These are phyloP conservation scores for Neoniphon sammara DNA, from an alignment of 2,797 vertebrate genomes.

Conservation along the genomic window DNA sequence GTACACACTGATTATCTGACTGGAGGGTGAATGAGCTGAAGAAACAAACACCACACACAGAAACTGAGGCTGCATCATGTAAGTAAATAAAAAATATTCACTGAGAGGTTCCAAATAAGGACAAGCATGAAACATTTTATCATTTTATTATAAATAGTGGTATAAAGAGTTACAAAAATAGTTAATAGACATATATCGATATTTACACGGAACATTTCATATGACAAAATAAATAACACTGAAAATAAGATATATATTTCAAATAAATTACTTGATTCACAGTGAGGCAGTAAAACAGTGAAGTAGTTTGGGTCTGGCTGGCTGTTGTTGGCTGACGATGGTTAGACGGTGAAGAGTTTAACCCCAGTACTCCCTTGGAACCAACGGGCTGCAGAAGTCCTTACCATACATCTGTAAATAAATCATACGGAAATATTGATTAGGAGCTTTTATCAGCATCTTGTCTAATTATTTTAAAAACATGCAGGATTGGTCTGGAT, in stretches of 20 bases:
- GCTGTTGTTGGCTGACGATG: slow-evolving; percentile 59
- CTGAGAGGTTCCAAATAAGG: neutral
- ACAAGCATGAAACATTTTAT: neutral
- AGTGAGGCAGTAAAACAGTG: slow-evolving; percentile 69
- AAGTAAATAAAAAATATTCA: too few relatives aligned
- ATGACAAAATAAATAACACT: slow-evolving; percentile 77
- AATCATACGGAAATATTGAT: slow-evolving; percentile 6
- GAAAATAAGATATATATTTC: slow-evolving; percentile 64
- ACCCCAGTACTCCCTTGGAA: slow-evolving; percentile 79
- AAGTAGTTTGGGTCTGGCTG: slow-evolving; percentile 43
- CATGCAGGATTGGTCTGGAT: neutral
- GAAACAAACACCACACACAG: too few relatives aligned
- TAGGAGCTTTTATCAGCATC: slow-evolving; percentile 1
- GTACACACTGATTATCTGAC: neutral
- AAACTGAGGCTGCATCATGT: slow-evolving; percentile 8
- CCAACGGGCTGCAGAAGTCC: slow-evolving; percentile 76
- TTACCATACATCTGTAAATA: slow-evolving; percentile 77
- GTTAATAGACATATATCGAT: slow-evolving; percentile 72
- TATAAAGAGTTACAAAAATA: slow-evolving; percentile 76
- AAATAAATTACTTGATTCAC: slow-evolving; percentile 78
- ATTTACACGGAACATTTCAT: slow-evolving; percentile 80
- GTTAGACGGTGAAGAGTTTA: slow-evolving; percentile 40
- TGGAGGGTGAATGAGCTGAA: neutral
- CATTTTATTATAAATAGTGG: slow-evolving; percentile 81
- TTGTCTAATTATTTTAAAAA: neutral